Conservation (phyloP, 2,888 invertebrate genomes). For the Trisateles emortualis region DNA sequence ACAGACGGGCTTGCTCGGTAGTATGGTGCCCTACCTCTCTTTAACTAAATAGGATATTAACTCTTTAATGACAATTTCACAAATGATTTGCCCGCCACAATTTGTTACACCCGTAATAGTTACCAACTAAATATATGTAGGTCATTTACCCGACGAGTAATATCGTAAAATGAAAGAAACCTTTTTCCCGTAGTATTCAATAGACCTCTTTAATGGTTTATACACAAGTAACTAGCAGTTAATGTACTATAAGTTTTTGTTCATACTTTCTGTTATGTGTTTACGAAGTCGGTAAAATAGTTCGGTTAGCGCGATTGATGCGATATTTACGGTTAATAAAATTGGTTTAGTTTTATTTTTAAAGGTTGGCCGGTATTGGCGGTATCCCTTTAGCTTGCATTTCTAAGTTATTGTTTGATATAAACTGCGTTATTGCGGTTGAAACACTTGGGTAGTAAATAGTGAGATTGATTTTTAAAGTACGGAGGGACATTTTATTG, state of each 20-base stretch:
- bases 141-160: slow-evolving; percentile 47
- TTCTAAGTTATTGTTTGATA: not conserved
- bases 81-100: slow-evolving; percentile 16
- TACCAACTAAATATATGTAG: slow-evolving; percentile 46
- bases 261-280: slow-evolving; percentile 33
- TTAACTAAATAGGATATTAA: no score
- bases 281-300: slow-evolving; percentile 24
- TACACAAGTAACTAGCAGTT: slow-evolving; percentile 44
- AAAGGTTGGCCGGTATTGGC: not conserved
- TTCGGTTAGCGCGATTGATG: slow-evolving; percentile 17
- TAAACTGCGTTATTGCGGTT: not conserved
- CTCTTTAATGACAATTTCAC: not conserved
- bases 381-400: not conserved
- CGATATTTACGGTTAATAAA: slow-evolving; percentile 23
- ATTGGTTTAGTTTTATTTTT: not conserved
- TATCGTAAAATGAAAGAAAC: slow-evolving; percentile 59
- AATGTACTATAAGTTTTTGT: slow-evolving; percentile 39
- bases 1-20: no score
- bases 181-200: slow-evolving; percentile 51
- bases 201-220: slow-evolving; percentile 45
- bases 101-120: slow-evolving; percentile 26
- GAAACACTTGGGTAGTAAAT: not conserved
- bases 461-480: not conserved
- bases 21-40: no score
- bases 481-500: not conserved